Percentiles rank a stretch among this genome's conserved stretches.
phyloP scores from a whole-genome alignment of 2,888 invertebrate species.

The Macrophya annulata region DNA sequence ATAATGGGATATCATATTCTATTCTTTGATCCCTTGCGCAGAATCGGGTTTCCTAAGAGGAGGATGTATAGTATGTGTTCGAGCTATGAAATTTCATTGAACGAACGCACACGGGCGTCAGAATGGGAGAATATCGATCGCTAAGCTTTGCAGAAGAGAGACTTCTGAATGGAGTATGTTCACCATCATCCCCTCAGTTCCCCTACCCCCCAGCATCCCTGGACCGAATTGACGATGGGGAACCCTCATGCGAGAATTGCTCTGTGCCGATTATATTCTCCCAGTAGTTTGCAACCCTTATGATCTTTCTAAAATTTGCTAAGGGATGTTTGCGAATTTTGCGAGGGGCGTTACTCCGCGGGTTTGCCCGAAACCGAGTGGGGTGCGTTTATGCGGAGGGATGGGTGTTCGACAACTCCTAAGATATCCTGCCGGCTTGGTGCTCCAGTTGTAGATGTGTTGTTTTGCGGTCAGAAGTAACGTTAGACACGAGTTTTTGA shows the following conservation, averaged over 20 bases:
- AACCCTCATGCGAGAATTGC: constrained; percentile 60
- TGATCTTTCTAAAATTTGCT: constrained; percentile 67
- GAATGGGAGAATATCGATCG: constrained; percentile 50
- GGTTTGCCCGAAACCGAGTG: not conserved
- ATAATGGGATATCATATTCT: not conserved
- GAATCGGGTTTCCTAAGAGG: constrained; percentile 6
- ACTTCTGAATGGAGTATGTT: constrained; percentile 43
- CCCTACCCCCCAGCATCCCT: constrained; percentile 54
- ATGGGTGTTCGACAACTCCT: constrained; percentile 64
- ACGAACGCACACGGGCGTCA: not conserved
- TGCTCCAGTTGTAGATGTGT: constrained; percentile 71
- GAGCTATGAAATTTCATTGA: constrained; percentile 14
- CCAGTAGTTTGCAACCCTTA: constrained; percentile 72
- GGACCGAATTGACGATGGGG: constrained; percentile 42
- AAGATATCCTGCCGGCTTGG: constrained; percentile 70
- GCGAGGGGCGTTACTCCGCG: constrained; percentile 26
- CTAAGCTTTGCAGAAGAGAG: not conserved
- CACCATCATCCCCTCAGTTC: constrained; percentile 3
- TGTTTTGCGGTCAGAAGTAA: constrained; percentile 70
- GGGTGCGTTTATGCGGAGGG: not conserved
- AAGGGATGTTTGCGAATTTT: constrained; percentile 63
- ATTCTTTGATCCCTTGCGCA: not conserved
- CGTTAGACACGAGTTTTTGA: constrained; percentile 35
- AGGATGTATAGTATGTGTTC: not conserved
- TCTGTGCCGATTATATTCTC: constrained; percentile 63